These are phyloP conservation scores for Thereva nobilitata DNA, from an alignment of 2,888 invertebrate species.

Conservation along the genomic window DNA sequence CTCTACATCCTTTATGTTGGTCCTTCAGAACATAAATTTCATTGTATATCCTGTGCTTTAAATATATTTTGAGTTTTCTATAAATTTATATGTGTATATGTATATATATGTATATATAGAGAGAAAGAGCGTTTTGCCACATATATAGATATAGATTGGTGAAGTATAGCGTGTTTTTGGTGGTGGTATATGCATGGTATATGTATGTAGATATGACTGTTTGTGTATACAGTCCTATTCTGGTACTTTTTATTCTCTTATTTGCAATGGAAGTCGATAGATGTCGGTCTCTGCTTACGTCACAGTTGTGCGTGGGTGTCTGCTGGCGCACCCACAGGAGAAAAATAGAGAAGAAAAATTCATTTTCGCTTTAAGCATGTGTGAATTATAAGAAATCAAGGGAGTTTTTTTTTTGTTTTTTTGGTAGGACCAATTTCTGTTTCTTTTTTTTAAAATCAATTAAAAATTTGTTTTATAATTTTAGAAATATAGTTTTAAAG, in stretches of 20 bases:
- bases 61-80: conserved; percentile 6
- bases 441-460: too few relatives aligned
- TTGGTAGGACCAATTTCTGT: too few relatives aligned
- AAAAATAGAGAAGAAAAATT: background rate
- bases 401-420: too few relatives aligned
- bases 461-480: too few relatives aligned
- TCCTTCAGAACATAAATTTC: conserved; percentile 38
- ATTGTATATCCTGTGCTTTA: conserved; percentile 32
- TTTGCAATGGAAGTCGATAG: conserved; percentile 35
- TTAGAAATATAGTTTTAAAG: too few relatives aligned
- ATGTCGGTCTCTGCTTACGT: conserved; percentile 52
- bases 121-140: background rate
- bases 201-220: conserved; percentile 11
- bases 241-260: conserved; percentile 35
- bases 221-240: conserved; percentile 16
- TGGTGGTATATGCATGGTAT: background rate
- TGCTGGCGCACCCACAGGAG: conserved; percentile 45
- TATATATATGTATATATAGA: background rate
- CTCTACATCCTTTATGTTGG: conserved; percentile 22
- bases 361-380: too few relatives aligned
- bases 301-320: conserved; percentile 59
- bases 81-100: conserved; percentile 1
- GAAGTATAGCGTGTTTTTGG: background rate
- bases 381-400: too few relatives aligned
- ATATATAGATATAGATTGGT: conserved; percentile 9